Conservation (phyloP, 1,140 invertebrate species). For the Centruroides vittatus region DNA sequence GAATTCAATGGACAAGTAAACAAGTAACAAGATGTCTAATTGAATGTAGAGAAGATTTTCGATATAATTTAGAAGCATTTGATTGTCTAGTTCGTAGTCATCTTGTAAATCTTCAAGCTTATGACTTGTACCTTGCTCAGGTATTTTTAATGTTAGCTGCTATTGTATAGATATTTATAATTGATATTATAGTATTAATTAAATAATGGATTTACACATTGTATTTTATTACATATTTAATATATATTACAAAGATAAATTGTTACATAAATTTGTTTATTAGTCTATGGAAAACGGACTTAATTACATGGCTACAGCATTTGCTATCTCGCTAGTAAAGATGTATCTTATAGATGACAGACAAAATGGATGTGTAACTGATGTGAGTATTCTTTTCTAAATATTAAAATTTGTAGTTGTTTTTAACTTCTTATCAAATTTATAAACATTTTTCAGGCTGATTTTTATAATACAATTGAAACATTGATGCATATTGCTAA, state of each 20-base stretch:
- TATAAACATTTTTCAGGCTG: slow-evolving; percentile 3
- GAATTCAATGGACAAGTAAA: slow-evolving; percentile 76
- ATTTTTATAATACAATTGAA: slow-evolving; percentile 11
- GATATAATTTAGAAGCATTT: slow-evolving; percentile 81
- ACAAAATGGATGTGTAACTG: slow-evolving; percentile 54
- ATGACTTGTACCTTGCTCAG: slow-evolving; percentile 68
- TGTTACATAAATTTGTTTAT: neutral
- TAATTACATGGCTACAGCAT: slow-evolving; percentile 65
- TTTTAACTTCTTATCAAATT: neutral
- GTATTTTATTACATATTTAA: neutral
- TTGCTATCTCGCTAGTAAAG: slow-evolving; percentile 83
- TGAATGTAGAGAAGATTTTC: slow-evolving; percentile 71
- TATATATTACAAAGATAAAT: neutral
- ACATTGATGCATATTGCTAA: slow-evolving; percentile 4
- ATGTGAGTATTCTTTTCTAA: slow-evolving; percentile 32
- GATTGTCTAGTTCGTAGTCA: slow-evolving; percentile 63
- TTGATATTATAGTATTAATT: neutral
- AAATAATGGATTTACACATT: neutral
- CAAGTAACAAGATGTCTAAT: slow-evolving; percentile 46
- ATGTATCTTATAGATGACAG: slow-evolving; percentile 75
- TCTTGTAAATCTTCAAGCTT: slow-evolving; percentile 53
- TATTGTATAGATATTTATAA: too few relatives aligned
- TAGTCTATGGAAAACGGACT: slow-evolving; percentile 66
- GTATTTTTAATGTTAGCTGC: slow-evolving; percentile 16
- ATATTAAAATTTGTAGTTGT: neutral